phyloP scores from a whole-genome alignment of 2,797 vertebrate species.

The Cygnus olor region DNA sequence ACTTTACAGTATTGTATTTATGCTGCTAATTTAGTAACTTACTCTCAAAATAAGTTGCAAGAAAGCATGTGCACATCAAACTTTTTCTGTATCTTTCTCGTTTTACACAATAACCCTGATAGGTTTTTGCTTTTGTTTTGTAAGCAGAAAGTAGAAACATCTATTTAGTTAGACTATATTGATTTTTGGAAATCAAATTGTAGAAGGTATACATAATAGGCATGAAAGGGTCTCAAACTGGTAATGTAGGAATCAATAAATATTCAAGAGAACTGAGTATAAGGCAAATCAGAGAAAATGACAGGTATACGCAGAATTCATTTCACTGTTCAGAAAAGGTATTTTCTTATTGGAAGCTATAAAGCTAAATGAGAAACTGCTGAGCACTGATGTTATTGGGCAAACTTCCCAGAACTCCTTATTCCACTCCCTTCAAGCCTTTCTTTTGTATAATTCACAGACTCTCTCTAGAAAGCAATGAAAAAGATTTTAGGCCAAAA shows the following conservation, averaged over 20 bases:
- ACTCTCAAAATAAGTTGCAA: not conserved
- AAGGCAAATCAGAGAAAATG: constrained; percentile 54
- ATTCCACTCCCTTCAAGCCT: not conserved
- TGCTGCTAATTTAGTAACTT: not conserved
- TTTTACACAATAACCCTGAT: not conserved
- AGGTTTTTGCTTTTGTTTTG: constrained; percentile 27
- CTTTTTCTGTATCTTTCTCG: not conserved
- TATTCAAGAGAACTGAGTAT: constrained; percentile 29
- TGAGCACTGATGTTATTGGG: constrained; percentile 29
- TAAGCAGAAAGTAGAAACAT: constrained; percentile 49
- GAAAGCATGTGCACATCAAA: not conserved
- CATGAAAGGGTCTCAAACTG: constrained; percentile 39
- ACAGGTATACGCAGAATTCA: constrained; percentile 52
- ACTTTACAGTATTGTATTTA: not conserved
- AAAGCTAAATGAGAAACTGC: constrained; percentile 46
- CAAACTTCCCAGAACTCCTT: constrained; percentile 39
- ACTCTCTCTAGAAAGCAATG: not conserved
- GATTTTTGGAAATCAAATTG: constrained; percentile 61
- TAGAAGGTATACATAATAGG: not conserved
- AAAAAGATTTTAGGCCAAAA: not conserved
- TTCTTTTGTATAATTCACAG: not conserved
- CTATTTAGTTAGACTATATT: constrained; percentile 63
- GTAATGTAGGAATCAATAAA: constrained; percentile 62
- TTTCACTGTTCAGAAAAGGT: constrained; percentile 37
- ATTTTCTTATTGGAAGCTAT: constrained; percentile 38